phyloP scores from a whole-genome alignment of 2,113 vertebrate genomes.

The Tonatia bakeri region DNA sequence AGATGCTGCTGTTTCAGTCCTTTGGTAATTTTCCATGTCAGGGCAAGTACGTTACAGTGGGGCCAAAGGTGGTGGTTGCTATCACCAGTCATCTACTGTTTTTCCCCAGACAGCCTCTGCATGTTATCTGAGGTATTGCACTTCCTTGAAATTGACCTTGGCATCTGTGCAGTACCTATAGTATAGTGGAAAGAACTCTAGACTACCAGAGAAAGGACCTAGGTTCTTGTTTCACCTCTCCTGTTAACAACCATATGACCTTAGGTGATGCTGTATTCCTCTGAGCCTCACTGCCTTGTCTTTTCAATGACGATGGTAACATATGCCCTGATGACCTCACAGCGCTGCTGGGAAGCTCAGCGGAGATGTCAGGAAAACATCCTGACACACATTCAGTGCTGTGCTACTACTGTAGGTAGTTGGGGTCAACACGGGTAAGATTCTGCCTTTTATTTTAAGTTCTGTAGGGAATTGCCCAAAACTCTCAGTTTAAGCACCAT shows the following conservation, averaged over 20 bases:
- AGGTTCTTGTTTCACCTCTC: neutral
- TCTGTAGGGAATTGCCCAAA: neutral
- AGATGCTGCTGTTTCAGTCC: neutral
- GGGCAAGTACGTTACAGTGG: neutral
- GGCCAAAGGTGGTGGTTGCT: neutral
- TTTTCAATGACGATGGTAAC: neutral
- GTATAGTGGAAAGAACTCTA: neutral
- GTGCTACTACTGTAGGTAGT: neutral
- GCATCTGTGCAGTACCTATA: neutral
- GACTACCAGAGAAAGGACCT: neutral
- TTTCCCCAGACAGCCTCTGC: neutral
- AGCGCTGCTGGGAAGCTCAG: neutral
- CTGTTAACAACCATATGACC: neutral
- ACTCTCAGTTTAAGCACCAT: slow-evolving; percentile 20
- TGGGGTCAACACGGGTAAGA: neutral
- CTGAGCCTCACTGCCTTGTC: neutral
- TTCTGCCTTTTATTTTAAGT: slow-evolving; percentile 26
- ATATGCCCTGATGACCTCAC: neutral
- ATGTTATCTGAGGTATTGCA: neutral
- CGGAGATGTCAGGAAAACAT: neutral
- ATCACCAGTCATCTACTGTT: neutral
- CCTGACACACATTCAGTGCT: neutral
- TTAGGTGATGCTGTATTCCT: neutral
- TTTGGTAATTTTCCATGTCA: neutral
- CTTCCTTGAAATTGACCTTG: neutral